phyloP scores from a whole-genome alignment of 2,113 vertebrate genomes.

The Antechinus stuartii region DNA sequence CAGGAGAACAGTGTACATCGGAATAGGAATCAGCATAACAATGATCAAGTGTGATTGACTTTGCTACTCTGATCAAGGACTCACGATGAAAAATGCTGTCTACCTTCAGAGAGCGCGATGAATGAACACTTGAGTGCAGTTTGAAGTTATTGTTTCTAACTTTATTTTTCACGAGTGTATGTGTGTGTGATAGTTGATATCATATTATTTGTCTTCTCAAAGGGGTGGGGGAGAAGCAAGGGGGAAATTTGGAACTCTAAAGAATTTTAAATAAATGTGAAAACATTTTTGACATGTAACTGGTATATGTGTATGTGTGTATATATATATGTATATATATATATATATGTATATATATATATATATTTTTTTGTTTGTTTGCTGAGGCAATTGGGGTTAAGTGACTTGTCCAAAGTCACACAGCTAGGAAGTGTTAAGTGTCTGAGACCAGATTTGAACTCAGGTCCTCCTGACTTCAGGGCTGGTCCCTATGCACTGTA shows the following conservation, averaged over 20 bases:
- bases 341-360: too few relatives aligned
- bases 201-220: background rate
- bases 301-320: too few relatives aligned
- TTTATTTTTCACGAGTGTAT: background rate
- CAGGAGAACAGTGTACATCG: background rate
- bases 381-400: too few relatives aligned
- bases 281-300: background rate
- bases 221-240: background rate
- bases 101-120: too few relatives aligned
- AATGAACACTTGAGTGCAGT: background rate
- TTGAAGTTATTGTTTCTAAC: background rate
- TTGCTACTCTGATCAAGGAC: too few relatives aligned
- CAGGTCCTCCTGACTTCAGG: too few relatives aligned
- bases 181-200: background rate
- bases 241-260: background rate
- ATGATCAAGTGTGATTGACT: background rate
- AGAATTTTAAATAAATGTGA: background rate
- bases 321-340: too few relatives aligned
- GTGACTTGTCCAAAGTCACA: too few relatives aligned
- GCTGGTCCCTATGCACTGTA: too few relatives aligned
- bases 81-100: background rate
- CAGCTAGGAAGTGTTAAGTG: too few relatives aligned
- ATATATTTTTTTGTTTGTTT: too few relatives aligned
- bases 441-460: too few relatives aligned
- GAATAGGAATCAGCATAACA: background rate